Percentiles rank a stretch among this genome's conserved stretches.
phyloP scores from a whole-genome alignment of 2,888 invertebrate genomes.

The Eupithecia exiguata region DNA sequence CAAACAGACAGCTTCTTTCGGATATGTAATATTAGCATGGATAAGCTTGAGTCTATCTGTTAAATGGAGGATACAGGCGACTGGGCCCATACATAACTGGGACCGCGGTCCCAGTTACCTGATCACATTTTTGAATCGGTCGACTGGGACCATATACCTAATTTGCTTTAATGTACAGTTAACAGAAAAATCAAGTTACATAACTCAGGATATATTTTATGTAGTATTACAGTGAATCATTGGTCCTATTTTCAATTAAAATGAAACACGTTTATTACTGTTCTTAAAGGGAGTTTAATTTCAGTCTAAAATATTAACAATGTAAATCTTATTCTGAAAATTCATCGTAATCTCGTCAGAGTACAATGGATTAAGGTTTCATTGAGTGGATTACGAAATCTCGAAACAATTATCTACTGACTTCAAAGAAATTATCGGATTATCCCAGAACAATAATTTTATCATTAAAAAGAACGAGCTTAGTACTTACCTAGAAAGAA shows the following conservation, averaged over 20 bases:
- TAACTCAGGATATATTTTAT: no score
- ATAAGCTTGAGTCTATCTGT: not conserved
- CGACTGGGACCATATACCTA: no score
- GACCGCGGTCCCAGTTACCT: no score
- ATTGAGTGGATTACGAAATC: slow-evolving; percentile 21
- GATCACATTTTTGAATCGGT: no score
- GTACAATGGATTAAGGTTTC: slow-evolving; percentile 19
- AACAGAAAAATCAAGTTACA: no score
- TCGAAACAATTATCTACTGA: slow-evolving; percentile 16
- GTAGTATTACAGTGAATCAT: no score
- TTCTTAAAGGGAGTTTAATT: not conserved
- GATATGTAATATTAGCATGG: no score
- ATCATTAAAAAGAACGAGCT: not conserved
- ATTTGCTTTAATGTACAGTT: no score
- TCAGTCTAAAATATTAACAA: slow-evolving; percentile 8
- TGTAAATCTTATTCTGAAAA: slow-evolving; percentile 12
- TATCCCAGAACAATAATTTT: not conserved
- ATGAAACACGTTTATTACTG: not conserved
- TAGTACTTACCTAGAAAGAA: no score
- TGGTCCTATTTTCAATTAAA: not conserved
- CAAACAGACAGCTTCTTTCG: no score
- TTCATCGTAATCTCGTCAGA: slow-evolving; percentile 17
- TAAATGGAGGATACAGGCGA: no score
- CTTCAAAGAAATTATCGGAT: slow-evolving; percentile 6
- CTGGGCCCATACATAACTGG: no score